These are phyloP conservation scores for Homarus americanus DNA, from an alignment of 1,140 invertebrate species.

Conservation along the genomic window DNA sequence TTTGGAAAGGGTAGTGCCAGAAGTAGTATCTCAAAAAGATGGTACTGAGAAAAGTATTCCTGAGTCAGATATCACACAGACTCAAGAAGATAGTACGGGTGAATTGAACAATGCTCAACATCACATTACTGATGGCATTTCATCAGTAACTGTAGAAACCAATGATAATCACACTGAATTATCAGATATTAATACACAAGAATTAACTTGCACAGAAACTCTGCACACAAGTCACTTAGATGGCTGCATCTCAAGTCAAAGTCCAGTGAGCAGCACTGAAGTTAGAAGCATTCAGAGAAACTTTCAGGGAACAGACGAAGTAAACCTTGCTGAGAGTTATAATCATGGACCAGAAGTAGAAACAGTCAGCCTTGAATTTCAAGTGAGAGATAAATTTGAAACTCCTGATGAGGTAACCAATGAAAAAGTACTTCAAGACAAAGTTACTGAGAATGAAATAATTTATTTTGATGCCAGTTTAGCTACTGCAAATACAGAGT, in stretches of 20 bases:
- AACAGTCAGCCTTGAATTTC: not conserved
- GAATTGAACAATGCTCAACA: slow-evolving; percentile 29
- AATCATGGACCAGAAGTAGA: not conserved
- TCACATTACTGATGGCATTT: slow-evolving; percentile 6
- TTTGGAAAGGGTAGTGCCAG: not conserved
- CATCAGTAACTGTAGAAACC: not conserved
- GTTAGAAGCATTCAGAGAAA: not conserved
- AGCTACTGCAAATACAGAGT: not conserved
- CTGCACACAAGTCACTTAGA: not conserved
- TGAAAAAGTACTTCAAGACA: not conserved
- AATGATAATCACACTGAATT: not conserved
- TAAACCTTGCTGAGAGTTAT: too few relatives aligned
- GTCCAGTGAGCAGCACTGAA: not conserved
- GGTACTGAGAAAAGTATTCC: not conserved
- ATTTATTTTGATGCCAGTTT: not conserved
- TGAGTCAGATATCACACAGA: not conserved
- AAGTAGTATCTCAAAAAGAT: not conserved
- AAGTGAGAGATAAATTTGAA: not conserved
- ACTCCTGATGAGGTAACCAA: not conserved
- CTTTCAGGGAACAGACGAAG: not conserved
- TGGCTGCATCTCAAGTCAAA: not conserved
- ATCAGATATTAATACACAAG: not conserved
- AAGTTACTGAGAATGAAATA: not conserved
- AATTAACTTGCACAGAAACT: not conserved
- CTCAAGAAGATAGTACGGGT: slow-evolving; percentile 8